Evolutionary conservation across 1,140 invertebrate genomes (phyloP), one percentile per base, ranked within the genome.

Genomic region (Ips typographus): DNA sequence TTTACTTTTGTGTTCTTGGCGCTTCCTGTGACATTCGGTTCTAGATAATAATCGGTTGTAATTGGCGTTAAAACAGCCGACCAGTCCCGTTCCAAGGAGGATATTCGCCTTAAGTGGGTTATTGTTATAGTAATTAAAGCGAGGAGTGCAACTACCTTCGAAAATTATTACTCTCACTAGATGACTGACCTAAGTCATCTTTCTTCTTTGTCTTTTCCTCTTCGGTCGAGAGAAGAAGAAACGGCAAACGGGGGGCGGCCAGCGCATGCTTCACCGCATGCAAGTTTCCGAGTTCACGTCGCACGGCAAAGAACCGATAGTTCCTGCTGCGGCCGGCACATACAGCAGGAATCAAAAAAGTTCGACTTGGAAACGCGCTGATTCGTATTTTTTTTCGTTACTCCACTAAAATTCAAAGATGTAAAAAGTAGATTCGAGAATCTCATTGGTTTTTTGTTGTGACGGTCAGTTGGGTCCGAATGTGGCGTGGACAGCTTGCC

Each of bases 201-300:
- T 38, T 43, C 40, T 43, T 56, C 40, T 43, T 56, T 65, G 37
- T 42, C 41, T 43, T 65, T 22, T n/a, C 41, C 37, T 39, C 36
- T 63, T 8, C 4, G 63, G 55, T 6, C 7, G 7, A 8, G 22
- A 22, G 22, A 36, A 51, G 40, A 53, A 42, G 44, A 55, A 38
- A 6, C 47, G 60, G 53, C 6, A 22, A 6, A 51, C 55, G 64
- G 51, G 22, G 40, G 51, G 40, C 36, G 4, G 41, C 4, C 38
- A 51, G 68, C 68, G 68, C 68, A 70, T 70, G 68, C 68, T 70
- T 70, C 60, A 64, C 51, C 68, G 61, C 68, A 8, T 55, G 51
- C 68, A 58, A 70, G 68, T 63, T 49, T 70, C 68, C 41, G 67
- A 55, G 68, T 70, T 70, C 68, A 70, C 52, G 39, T 41, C 51